Evolutionary conservation across 92 coral and sea anemone species (phyloP).

Genomic region (Porites evermanni): DNA sequence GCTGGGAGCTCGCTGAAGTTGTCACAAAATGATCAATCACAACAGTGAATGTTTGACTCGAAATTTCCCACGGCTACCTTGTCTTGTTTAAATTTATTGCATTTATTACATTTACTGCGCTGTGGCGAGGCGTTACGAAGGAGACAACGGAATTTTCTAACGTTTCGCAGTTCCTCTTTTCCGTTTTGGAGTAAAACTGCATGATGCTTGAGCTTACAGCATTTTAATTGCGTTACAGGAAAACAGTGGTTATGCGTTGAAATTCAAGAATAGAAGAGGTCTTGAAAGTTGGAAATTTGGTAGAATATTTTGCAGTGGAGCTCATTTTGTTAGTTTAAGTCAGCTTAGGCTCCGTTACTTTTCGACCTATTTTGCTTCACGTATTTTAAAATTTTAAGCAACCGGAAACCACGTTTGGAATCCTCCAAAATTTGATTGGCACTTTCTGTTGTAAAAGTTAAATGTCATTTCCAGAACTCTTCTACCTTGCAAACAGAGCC

Average conservation of each 20-base stretch:
- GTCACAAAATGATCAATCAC: not conserved
- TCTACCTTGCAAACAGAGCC: not conserved
- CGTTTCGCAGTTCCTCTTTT: too few relatives aligned
- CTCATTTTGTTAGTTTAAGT: not conserved
- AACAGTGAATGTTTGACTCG: not conserved
- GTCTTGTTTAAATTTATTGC: not conserved
- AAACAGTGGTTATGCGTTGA: too few relatives aligned
- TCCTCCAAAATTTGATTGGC: not conserved
- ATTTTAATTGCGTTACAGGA: too few relatives aligned
- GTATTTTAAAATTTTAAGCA: not conserved
- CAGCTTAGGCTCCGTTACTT: too few relatives aligned
- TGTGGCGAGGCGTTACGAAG: not conserved
- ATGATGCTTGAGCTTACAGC: too few relatives aligned
- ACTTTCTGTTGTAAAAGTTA: not conserved
- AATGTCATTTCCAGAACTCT: not conserved
- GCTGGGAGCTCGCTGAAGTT: not conserved
- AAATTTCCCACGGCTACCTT: not conserved
- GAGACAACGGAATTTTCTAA: too few relatives aligned
- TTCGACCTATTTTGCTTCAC: too few relatives aligned
- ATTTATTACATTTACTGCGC: not conserved
- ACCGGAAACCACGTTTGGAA: slow-evolving; percentile 3
- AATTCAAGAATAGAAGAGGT: too few relatives aligned
- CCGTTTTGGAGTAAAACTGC: too few relatives aligned
- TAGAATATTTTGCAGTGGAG: too few relatives aligned
- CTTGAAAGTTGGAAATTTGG: too few relatives aligned